A percentile compares a stretch with the other conserved stretches of the same genome.
Conservation (phyloP, 2,888 invertebrate species). For the Macaria liturata region DNA sequence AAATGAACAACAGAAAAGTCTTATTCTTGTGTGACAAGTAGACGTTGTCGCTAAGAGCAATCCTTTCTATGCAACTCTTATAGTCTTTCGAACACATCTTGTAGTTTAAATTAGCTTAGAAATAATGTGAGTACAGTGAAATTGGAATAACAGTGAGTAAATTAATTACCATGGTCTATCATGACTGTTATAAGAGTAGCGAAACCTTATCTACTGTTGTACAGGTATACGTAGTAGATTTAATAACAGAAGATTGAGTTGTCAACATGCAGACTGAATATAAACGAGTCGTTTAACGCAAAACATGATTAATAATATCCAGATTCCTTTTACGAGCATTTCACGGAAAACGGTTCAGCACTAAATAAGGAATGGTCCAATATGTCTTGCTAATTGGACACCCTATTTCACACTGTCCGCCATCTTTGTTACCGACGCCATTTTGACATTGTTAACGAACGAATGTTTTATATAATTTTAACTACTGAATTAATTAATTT, state of each 20-base stretch:
- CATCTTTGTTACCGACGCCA: constrained; percentile 30
- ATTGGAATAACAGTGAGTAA: no score
- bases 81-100: no score
- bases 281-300: constrained; percentile 67
- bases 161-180: no score
- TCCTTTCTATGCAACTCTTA: no score
- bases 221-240: constrained; percentile 37
- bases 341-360: constrained; percentile 52
- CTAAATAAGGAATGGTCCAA: constrained; percentile 51
- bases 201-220: no score
- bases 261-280: constrained; percentile 67
- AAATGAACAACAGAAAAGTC: no score
- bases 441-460: constrained; percentile 19
- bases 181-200: no score
- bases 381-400: constrained; percentile 51
- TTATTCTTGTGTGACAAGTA: no score
- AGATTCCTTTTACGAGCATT: constrained; percentile 61
- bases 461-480: no score
- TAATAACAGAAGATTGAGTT: constrained; percentile 68
- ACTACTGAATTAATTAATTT: constrained; percentile 21
- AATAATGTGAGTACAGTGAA: no score
- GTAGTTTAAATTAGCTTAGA: no score
- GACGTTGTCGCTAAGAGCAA: no score
- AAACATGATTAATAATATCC: constrained; percentile 62
- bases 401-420: constrained; percentile 39